Conservation (phyloP, 2,797 vertebrate species). For the Sebastes elongatus region DNA sequence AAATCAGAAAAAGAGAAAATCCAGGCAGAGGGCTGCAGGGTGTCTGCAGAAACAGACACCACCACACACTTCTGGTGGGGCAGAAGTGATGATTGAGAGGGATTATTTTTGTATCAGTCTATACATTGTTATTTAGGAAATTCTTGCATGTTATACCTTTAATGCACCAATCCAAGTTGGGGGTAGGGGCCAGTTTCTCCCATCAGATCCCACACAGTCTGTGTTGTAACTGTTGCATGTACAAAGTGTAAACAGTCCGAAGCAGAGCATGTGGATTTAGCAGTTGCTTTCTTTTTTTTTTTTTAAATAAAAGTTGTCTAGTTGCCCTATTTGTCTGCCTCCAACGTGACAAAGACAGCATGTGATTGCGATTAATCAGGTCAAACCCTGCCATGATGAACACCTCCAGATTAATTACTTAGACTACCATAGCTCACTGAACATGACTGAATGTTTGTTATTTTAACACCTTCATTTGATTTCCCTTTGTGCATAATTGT, state of each 20-base stretch:
- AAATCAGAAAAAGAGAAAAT: too few relatives aligned
- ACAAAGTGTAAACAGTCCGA: neutral
- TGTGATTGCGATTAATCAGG: constrained; percentile 1
- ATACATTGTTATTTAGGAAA: too few relatives aligned
- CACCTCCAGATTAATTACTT: neutral
- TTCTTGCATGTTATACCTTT: too few relatives aligned
- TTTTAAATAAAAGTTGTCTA: neutral
- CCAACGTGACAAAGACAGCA: neutral
- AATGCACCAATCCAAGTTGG: neutral
- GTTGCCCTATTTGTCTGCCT: neutral
- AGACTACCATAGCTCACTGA: neutral
- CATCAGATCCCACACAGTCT: neutral
- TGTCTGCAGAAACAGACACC: too few relatives aligned
- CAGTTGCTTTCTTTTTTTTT: neutral
- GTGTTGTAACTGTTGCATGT: neutral
- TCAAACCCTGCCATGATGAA: neutral
- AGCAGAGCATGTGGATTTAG: neutral
- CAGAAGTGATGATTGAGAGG: too few relatives aligned
- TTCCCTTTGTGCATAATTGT: neutral
- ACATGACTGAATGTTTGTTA: neutral
- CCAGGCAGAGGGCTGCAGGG: too few relatives aligned
- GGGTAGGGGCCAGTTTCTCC: neutral
- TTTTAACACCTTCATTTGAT: neutral
- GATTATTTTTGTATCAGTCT: too few relatives aligned
- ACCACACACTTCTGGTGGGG: too few relatives aligned